phyloP scores from a whole-genome alignment of 2,888 invertebrate species.

The Drosophila mimica region DNA sequence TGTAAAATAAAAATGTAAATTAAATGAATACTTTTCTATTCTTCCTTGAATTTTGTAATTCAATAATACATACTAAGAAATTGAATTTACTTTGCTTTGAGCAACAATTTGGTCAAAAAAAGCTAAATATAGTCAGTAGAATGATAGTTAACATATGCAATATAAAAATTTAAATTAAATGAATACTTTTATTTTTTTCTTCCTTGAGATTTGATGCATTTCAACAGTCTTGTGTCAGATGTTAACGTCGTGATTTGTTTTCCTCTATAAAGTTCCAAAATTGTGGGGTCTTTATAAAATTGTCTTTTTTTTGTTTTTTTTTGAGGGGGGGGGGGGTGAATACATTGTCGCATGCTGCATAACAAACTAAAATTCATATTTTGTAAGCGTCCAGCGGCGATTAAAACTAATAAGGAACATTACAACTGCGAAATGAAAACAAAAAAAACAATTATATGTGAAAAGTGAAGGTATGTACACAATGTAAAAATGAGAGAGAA shows the following conservation, averaged over 20 bases:
- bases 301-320: neutral
- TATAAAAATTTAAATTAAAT: neutral
- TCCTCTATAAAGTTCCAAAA: neutral
- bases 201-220: neutral
- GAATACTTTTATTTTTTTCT: neutral
- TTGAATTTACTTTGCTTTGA: too few relatives aligned
- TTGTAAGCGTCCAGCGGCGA: conserved; percentile 23
- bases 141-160: neutral
- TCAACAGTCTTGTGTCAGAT: conserved; percentile 3
- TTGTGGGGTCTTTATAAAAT: neutral
- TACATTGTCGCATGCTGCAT: conserved; percentile 35
- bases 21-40: too few relatives aligned
- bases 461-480: conserved; percentile 34
- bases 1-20: too few relatives aligned
- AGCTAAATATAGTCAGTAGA: neutral
- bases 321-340: too few relatives aligned
- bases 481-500: conserved; percentile 10
- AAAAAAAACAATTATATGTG: neutral
- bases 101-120: too few relatives aligned
- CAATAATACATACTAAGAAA: too few relatives aligned
- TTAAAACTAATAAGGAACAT: conserved; percentile 35
- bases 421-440: conserved; percentile 13
- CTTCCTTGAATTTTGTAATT: too few relatives aligned
- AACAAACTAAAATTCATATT: conserved; percentile 30
- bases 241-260: neutral